A percentile compares a stretch with the other conserved stretches of the same genome.
phyloP scores from a whole-genome alignment of 2,888 invertebrate species.

The Lasius platythorax region DNA sequence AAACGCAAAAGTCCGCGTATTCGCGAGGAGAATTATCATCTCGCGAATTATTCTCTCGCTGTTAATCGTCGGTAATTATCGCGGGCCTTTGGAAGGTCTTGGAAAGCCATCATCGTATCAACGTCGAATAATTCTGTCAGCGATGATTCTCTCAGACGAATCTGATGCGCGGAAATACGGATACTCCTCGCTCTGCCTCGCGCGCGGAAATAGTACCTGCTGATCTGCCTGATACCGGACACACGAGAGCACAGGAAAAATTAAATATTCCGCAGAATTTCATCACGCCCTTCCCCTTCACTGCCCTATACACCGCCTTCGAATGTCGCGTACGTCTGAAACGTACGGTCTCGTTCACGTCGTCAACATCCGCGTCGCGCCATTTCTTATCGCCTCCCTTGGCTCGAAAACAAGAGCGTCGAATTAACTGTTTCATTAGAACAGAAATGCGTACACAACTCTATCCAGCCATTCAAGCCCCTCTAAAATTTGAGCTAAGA shows the following conservation, averaged over 20 bases:
- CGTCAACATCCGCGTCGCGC: conserved; percentile 8
- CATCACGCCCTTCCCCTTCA: conserved; percentile 60
- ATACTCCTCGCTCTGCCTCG: conserved; percentile 65
- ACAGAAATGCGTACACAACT: conserved; percentile 22
- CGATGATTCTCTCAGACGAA: conserved; percentile 70
- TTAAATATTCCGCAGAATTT: conserved; percentile 60
- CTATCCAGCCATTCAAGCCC: background rate
- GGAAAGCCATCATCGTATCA: conserved; percentile 58
- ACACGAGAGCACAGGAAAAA: conserved; percentile 68
- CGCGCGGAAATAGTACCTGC: conserved; percentile 72
- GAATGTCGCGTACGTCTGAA: conserved; percentile 2
- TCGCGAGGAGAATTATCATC: conserved; percentile 4
- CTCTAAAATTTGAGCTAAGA: background rate
- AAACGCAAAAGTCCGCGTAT: conserved; percentile 44
- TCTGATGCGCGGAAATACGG: conserved; percentile 75
- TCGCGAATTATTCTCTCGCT: background rate
- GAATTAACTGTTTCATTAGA: conserved; percentile 43
- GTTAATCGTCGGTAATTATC: background rate
- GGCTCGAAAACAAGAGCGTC: conserved; percentile 47
- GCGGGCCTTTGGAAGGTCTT: too few relatives aligned
- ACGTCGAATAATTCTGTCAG: conserved; percentile 33
- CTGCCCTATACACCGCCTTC: conserved; percentile 11
- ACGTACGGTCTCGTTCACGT: conserved; percentile 16
- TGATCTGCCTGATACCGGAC: conserved; percentile 59
- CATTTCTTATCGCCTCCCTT: conserved; percentile 44